Percentiles rank a stretch among this genome's conserved stretches.
These are phyloP conservation scores for Drosophila anceps DNA, from an alignment of 2,888 invertebrate species.

Conservation along the genomic window DNA sequence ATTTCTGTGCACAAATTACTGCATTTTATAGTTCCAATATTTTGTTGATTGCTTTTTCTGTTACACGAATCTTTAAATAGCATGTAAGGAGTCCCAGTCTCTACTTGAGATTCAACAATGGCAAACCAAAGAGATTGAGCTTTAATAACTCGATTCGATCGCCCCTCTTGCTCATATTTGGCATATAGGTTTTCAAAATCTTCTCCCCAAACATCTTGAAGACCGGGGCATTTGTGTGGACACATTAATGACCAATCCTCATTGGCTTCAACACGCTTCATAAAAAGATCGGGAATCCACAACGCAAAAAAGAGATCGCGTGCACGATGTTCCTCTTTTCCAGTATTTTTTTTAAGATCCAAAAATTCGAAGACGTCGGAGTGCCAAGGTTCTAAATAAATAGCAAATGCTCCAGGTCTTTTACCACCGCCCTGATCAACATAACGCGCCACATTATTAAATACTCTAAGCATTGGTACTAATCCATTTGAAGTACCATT, in stretches of 20 bases:
- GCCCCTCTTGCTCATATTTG: slow-evolving; percentile 93
- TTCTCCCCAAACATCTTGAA: slow-evolving; percentile 97
- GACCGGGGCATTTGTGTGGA: slow-evolving; percentile 95
- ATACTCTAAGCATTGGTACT: slow-evolving; percentile 97
- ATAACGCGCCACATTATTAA: slow-evolving; percentile 97
- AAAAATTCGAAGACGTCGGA: slow-evolving; percentile 98
- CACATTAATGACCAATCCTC: slow-evolving; percentile 98
- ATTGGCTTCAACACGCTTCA: slow-evolving; percentile 95
- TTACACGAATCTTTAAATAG: slow-evolving; percentile 98
- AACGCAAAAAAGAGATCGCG: slow-evolving; percentile 98
- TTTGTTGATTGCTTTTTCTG: slow-evolving; percentile 98
- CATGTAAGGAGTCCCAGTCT: slow-evolving; percentile 99
- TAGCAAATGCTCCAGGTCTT: slow-evolving; percentile 98
- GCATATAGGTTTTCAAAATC: slow-evolving; percentile 95
- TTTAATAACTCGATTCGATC: slow-evolving; percentile 89
- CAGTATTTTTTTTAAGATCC: slow-evolving; percentile 97
- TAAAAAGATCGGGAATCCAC: slow-evolving; percentile 99
- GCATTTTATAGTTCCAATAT: slow-evolving; percentile 98
- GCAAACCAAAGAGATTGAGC: slow-evolving; percentile 97
- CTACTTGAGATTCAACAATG: slow-evolving; percentile 97
- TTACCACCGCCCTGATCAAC: slow-evolving; percentile 99
- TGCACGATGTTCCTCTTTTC: slow-evolving; percentile 97
- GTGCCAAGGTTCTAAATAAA: slow-evolving; percentile 99
- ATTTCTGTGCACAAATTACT: slow-evolving; percentile 99
- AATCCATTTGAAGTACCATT: slow-evolving; percentile 98